These are phyloP conservation scores for Eucera pruinosa DNA, from an alignment of 2,888 invertebrate species.

Conservation along the genomic window DNA sequence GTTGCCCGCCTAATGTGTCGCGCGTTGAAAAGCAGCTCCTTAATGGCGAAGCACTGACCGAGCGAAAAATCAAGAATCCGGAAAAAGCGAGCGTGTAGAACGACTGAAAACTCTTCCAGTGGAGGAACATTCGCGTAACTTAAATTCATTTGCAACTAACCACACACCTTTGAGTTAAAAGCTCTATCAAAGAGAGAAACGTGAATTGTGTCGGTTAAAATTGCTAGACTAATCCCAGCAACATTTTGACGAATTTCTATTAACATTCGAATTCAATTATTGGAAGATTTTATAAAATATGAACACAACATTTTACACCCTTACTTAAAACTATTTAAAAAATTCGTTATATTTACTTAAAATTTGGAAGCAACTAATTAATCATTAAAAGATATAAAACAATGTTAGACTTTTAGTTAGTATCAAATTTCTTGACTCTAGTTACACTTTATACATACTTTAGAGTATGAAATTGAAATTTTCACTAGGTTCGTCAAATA, in stretches of 20 bases:
- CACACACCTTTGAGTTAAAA: too few relatives aligned
- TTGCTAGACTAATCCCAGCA: background rate
- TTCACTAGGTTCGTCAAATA: too few relatives aligned
- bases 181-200: background rate
- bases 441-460: too few relatives aligned
- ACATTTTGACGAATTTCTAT: background rate
- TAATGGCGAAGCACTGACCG: conserved; percentile 30
- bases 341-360: too few relatives aligned
- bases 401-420: too few relatives aligned
- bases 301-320: too few relatives aligned
- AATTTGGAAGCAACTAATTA: too few relatives aligned
- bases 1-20: conserved; percentile 27
- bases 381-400: too few relatives aligned
- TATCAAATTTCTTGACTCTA: too few relatives aligned
- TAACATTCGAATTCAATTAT: background rate
- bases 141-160: background rate
- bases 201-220: background rate
- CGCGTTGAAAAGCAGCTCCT: conserved; percentile 21
- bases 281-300: too few relatives aligned
- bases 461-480: too few relatives aligned
- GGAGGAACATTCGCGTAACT: background rate
- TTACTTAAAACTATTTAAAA: too few relatives aligned
- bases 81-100: conserved; percentile 20
- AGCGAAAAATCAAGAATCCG: conserved; percentile 21
- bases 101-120: conserved; percentile 22